A percentile compares a stretch with the other conserved stretches of the same genome.
phyloP scores from a whole-genome alignment of 2,113 vertebrate genomes.

The Daboia siamensis region DNA sequence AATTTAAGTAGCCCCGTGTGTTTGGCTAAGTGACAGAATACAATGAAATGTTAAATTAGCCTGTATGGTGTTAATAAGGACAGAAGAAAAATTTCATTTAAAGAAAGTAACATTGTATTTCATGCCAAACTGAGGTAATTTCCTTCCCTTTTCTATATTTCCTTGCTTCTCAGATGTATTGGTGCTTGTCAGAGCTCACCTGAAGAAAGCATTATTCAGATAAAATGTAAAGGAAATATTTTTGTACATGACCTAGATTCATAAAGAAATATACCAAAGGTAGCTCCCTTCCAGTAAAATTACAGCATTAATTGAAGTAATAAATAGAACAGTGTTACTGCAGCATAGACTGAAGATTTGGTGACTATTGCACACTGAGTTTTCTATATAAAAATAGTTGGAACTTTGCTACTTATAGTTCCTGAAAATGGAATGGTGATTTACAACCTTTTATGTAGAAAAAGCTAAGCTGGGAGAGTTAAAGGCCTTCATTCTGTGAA shows the following conservation, averaged over 20 bases:
- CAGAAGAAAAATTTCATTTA: conserved; percentile 75
- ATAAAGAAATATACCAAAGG: conserved; percentile 70
- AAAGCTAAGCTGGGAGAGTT: background rate
- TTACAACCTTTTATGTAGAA: background rate
- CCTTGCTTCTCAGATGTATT: conserved; percentile 67
- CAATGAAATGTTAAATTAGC: conserved; percentile 61
- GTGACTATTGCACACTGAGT: background rate
- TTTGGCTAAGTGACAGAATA: conserved; percentile 56
- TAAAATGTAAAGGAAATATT: conserved; percentile 74
- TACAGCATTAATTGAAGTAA: conserved; percentile 67
- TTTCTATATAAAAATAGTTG: background rate
- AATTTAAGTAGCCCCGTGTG: conserved; percentile 35
- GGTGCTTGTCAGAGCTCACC: conserved; percentile 63
- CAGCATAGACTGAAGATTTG: conserved; percentile 12
- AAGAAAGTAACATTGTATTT: conserved; percentile 72
- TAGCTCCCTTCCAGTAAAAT: conserved; percentile 53
- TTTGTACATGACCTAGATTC: conserved; percentile 67
- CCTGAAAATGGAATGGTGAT: background rate
- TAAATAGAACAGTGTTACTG: conserved; percentile 64
- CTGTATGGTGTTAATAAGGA: conserved; percentile 57
- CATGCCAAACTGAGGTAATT: conserved; percentile 73
- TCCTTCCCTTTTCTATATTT: conserved; percentile 73
- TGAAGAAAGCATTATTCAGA: conserved; percentile 70
- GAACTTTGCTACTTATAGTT: background rate
- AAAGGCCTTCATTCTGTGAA: background rate